phyloP scores from a whole-genome alignment of 2,797 vertebrate species.

The Balearica regulorum region DNA sequence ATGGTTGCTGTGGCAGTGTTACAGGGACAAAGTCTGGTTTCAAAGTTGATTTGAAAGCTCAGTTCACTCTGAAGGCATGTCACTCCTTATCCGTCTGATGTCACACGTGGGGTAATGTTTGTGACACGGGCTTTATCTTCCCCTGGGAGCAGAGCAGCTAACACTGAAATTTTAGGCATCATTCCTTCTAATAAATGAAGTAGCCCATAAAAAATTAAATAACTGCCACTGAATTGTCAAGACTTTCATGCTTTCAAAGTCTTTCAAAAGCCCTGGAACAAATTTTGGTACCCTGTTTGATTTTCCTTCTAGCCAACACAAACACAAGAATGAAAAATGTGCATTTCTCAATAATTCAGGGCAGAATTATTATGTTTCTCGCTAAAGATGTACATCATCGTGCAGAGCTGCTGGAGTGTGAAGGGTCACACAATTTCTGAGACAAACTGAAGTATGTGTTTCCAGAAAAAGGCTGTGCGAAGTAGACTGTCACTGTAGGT shows the following conservation, averaged over 20 bases:
- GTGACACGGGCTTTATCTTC: neutral
- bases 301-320: neutral
- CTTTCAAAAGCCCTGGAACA: neutral
- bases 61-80: neutral
- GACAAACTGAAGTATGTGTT: accelerated
- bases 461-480: neutral
- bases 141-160: neutral
- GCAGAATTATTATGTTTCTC: neutral
- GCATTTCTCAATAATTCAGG: neutral
- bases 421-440: neutral
- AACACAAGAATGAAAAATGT: neutral
- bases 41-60: neutral
- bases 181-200: neutral
- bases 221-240: neutral
- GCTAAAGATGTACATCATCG: accelerated
- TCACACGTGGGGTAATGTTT: accelerated
- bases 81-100: neutral
- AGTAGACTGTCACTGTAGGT: neutral
- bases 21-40: neutral
- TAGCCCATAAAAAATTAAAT: neutral
- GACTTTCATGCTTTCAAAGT: neutral
- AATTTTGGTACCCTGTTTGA: neutral
- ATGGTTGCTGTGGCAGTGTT: neutral
- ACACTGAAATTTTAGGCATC: accelerated
- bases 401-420: neutral